Percentiles rank a stretch among this genome's conserved stretches.
phyloP scores from a whole-genome alignment of 1,140 invertebrate genomes.

The Triops cancriformis region DNA sequence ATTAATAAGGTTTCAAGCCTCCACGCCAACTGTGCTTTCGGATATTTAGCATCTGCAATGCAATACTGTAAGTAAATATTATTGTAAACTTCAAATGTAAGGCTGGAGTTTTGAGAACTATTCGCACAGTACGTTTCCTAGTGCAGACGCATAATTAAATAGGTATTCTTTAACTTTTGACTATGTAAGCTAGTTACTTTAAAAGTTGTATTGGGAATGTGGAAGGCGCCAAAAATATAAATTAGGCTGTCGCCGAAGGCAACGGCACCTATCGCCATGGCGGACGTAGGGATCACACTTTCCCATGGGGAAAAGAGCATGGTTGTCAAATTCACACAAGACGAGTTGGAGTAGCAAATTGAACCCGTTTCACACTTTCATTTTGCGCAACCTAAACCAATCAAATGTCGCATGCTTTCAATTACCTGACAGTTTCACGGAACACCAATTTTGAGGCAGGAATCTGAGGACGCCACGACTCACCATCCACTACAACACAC shows the following conservation, averaged over 20 bases:
- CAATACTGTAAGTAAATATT: too few species aligned
- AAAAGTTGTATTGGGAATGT: background rate
- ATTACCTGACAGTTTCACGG: background rate
- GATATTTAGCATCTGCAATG: too few species aligned
- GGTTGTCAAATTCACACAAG: background rate
- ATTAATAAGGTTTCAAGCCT: too few species aligned
- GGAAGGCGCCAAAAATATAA: slow-evolving; percentile 10
- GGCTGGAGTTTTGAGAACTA: too few species aligned
- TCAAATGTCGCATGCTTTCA: background rate
- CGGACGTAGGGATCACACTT: background rate
- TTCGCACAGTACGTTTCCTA: too few species aligned
- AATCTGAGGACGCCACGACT: background rate
- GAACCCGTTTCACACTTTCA: background rate
- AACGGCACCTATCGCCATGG: slow-evolving; percentile 8
- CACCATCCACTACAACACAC: slow-evolving; percentile 2
- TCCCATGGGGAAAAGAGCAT: background rate
- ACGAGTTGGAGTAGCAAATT: background rate
- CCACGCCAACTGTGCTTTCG: too few species aligned
- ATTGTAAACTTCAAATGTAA: too few species aligned
- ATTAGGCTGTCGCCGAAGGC: background rate
- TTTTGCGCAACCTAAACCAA: background rate
- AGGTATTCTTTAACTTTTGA: background rate
- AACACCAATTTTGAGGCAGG: slow-evolving; percentile 6
- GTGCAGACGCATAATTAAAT: background rate
- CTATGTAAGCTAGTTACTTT: background rate